Conservation (phyloP, 2,888 invertebrate species). For the Melanargia galathea region DNA sequence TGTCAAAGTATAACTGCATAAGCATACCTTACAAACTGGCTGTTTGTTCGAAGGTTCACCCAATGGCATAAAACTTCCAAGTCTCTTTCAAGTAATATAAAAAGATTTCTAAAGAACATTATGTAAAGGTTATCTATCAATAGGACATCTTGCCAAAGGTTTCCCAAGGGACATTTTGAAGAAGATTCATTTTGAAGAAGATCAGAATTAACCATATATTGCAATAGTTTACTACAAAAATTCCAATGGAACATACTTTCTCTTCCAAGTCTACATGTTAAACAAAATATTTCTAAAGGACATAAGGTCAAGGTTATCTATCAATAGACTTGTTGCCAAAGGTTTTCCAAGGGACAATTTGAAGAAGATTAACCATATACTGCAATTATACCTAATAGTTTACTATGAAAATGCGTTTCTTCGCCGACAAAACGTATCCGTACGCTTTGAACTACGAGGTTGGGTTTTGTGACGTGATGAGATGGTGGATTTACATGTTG, state of each 20-base stretch:
- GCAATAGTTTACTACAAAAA: too few relatives aligned
- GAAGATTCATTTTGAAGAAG: too few relatives aligned
- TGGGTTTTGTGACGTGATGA: constrained; percentile 50
- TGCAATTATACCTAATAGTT: not conserved
- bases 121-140: too few relatives aligned
- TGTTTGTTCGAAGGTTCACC: not conserved
- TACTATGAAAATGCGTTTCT: constrained; percentile 47
- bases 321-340: too few relatives aligned
- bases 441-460: constrained; percentile 51
- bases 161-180: too few relatives aligned
- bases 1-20: too few relatives aligned
- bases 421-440: constrained; percentile 50
- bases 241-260: too few relatives aligned
- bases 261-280: not conserved
- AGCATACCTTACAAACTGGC: too few relatives aligned
- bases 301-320: too few relatives aligned
- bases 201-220: too few relatives aligned
- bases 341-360: not conserved
- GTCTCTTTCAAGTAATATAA: not conserved
- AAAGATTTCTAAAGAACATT: not conserved
- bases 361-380: not conserved
- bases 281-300: not conserved
- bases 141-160: too few relatives aligned
- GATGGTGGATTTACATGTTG: constrained; percentile 50
- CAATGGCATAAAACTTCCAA: not conserved